Evolutionary conservation across 2,797 vertebrate genomes (phyloP), one percentile per base, ranked within the genome.

Genomic region (Catostomus latipinnis): DNA sequence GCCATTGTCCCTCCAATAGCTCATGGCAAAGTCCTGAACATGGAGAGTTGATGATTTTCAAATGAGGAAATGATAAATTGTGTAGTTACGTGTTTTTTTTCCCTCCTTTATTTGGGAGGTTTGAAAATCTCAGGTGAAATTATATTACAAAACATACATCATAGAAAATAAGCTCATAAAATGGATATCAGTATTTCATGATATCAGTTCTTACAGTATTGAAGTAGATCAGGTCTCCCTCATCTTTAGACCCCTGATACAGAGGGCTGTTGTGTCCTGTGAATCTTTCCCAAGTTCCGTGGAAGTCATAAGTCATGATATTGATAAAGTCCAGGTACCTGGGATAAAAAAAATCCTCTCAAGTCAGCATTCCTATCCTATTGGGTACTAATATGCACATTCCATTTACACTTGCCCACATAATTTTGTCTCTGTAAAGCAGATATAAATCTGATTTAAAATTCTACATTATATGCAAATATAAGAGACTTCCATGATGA

Each of bases 261-360:
- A 95, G 87, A 6, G 93, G 90, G 69, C 93, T 95, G 74, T 95
- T 94, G 80, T 94, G 93, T 61, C 88, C 90, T 12, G 93, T 92
- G 74, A 92, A 89, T 52, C 73, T 66, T 48, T 92, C 89, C 90
- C 90, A 90, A 14, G 77, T 61, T 78, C 86, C 89, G 22, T 88
- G 87, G 49, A 94, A 88, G 76, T 94, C 90, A 66, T 91, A 94
- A 9, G 91, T 92, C 91, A 93, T 94, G 16, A 94, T 83, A 67
- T 89, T 93, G 85, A 95, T 90, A 48, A 94, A 89, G 82, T 95
- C 91, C 87, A 93, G 72, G 76, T 93, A 91, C 65, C 92, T 94
- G 48, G 81, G 48, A 81, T 11, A 69, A 34, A 34, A 18, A 52
- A 84, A 46, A 74, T 53, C 18, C 54, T 71, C 43, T 16, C 63